Evolutionary conservation across 2,888 invertebrate species (phyloP).

Genomic region (Orthosia gracilis): DNA sequence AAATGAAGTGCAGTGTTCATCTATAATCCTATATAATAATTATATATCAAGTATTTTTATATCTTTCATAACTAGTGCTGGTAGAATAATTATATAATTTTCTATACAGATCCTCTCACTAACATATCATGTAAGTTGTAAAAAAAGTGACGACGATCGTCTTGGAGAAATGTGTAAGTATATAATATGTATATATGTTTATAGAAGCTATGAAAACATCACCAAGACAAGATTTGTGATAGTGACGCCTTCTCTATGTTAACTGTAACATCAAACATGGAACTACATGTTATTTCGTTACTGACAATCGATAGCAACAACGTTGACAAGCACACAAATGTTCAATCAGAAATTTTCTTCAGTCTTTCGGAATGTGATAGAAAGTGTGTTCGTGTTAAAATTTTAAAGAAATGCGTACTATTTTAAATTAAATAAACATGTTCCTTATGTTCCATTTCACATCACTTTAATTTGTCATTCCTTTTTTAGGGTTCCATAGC

Average conservation of each 20-base stretch:
- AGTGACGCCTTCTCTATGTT: neutral
- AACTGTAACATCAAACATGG: neutral
- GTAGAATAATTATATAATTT: neutral
- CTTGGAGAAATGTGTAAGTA: constrained; percentile 35
- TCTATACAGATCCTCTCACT: constrained; percentile 27
- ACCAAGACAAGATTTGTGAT: neutral
- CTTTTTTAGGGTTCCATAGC: neutral
- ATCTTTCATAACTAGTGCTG: neutral
- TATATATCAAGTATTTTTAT: neutral
- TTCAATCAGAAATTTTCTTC: too few relatives aligned
- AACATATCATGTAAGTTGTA: constrained; percentile 17
- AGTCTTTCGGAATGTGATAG: too few relatives aligned
- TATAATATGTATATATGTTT: neutral
- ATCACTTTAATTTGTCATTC: neutral
- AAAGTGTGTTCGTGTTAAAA: too few relatives aligned
- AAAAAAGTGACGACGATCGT: neutral
- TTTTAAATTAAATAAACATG: neutral
- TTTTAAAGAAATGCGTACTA: too few relatives aligned
- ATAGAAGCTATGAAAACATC: neutral
- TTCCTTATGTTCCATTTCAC: too few relatives aligned
- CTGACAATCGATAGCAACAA: too few relatives aligned
- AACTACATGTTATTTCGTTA: too few relatives aligned
- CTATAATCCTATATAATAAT: too few relatives aligned
- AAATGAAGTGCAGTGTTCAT: too few relatives aligned
- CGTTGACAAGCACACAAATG: too few relatives aligned